These are phyloP conservation scores for Ambastaia sidthimunki DNA, from an alignment of 2,797 vertebrate species.

Conservation along the genomic window DNA sequence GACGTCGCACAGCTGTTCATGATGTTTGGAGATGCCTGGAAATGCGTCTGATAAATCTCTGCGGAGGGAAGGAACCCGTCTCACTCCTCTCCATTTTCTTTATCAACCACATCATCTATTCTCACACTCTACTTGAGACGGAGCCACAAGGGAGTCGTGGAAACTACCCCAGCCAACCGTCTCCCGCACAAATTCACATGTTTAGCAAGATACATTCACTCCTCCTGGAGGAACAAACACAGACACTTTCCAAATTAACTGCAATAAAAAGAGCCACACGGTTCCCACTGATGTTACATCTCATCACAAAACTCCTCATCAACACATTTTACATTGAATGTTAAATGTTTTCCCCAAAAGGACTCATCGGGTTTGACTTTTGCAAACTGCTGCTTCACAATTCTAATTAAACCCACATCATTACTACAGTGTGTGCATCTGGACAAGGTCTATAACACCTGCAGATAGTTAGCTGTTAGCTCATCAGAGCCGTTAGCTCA, in stretches of 20 bases:
- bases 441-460: not conserved
- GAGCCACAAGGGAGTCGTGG: slow-evolving; percentile 15
- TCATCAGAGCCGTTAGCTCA: too few relatives aligned
- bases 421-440: not conserved
- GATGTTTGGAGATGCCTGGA: slow-evolving; percentile 35
- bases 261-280: slow-evolving; percentile 1
- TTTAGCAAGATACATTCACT: slow-evolving; percentile 45
- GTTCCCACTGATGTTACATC: slow-evolving; percentile 5
- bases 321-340: slow-evolving; percentile 29
- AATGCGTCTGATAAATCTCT: slow-evolving; percentile 42
- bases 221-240: slow-evolving; percentile 48
- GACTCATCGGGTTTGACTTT: slow-evolving; percentile 10
- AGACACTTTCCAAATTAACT: slow-evolving; percentile 49
- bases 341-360: slow-evolving; percentile 4
- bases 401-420: not conserved
- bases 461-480: not conserved
- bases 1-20: slow-evolving; percentile 50
- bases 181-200: slow-evolving; percentile 21
- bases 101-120: slow-evolving; percentile 41
- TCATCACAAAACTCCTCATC: slow-evolving; percentile 4
- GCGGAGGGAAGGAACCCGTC: slow-evolving; percentile 14
- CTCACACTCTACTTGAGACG: slow-evolving; percentile 13
- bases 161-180: slow-evolving; percentile 4
- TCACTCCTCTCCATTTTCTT: slow-evolving; percentile 43
- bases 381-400: not conserved